Base-by-base conservation (phyloP, 2,888 invertebrate species). In the Omphaloscelis lunosa region DNA sequence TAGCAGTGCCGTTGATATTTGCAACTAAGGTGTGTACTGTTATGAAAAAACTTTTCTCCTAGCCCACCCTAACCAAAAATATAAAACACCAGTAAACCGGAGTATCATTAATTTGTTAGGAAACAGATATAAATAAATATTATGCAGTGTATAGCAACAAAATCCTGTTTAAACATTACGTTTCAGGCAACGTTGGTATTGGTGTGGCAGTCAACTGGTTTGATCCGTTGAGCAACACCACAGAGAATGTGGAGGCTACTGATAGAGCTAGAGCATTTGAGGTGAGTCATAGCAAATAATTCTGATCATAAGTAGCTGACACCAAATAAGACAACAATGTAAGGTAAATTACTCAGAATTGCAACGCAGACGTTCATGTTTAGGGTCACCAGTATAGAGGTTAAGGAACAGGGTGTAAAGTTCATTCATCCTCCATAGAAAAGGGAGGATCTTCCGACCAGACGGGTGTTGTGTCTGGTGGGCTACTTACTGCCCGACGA, bases 171-270 rank as follows among this genome's bases (percentile, higher is more conserved):
- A 75, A 20, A 34, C 56, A 20, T 63, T 12, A 5, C 45, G 11
- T 92, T 93, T 58, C 86, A 95, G 96, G 95, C 0, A 91, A 90
- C 1, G 94, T 96, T 0, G 96, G 96, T 1, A 92, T 96, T 75
- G 81, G 93, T 0, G 58, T 96, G 3, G 88, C 93, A 0, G 27
- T 95, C 4, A 95, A 95, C 72, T 96, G 95, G 95, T 89, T 89
- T 0, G 95, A 95, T 34, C 91, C 94, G 0, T 3, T 91, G 0
- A 90, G 89, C 12, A 94, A 94, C 59, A 90, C 87, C 0, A 94
- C 95, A 0, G 93, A 91, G 51, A 93, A 95, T 79, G 87, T 88
- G 91, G 97, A 93, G 59, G 94, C 94, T 0, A 89, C 93, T 0
- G 93, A 94, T 2, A 84, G 88, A 15, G 94, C 90, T 4, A 92